Conservation (phyloP, 2,113 vertebrate species). For the Megaceryle maxima region DNA sequence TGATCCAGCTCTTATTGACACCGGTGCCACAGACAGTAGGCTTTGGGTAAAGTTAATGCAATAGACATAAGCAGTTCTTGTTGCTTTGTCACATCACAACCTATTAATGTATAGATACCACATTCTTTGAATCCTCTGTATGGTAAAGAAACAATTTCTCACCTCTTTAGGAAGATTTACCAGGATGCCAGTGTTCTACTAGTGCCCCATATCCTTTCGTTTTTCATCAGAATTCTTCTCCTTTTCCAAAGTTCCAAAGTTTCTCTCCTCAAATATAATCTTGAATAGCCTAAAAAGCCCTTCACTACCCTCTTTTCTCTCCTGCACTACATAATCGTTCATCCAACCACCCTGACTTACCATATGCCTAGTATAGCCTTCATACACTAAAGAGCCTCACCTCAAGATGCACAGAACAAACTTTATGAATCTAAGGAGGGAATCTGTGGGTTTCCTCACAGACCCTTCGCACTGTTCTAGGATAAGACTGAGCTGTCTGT, state of each 20-base stretch:
- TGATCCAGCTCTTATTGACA: neutral
- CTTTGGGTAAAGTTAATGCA: neutral
- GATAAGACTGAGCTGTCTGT: neutral
- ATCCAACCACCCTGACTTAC: neutral
- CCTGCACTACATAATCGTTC: neutral
- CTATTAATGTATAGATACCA: neutral
- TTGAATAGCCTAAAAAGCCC: neutral
- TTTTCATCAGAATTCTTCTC: neutral
- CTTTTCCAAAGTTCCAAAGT: neutral
- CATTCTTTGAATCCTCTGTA: neutral
- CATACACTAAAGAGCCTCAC: neutral
- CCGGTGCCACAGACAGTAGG: neutral
- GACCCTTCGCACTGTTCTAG: neutral
- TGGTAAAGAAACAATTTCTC: neutral
- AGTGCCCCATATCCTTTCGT: neutral
- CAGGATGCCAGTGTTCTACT: neutral
- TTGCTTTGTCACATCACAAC: neutral
- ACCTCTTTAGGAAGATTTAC: neutral
- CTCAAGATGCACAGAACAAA: neutral
- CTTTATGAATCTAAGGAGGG: neutral
- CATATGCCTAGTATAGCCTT: neutral
- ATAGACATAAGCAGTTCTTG: neutral
- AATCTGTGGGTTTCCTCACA: neutral
- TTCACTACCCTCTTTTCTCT: neutral
- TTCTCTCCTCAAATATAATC: neutral